phyloP scores from a whole-genome alignment of 2,888 invertebrate genomes.

The Pammene fasciana region DNA sequence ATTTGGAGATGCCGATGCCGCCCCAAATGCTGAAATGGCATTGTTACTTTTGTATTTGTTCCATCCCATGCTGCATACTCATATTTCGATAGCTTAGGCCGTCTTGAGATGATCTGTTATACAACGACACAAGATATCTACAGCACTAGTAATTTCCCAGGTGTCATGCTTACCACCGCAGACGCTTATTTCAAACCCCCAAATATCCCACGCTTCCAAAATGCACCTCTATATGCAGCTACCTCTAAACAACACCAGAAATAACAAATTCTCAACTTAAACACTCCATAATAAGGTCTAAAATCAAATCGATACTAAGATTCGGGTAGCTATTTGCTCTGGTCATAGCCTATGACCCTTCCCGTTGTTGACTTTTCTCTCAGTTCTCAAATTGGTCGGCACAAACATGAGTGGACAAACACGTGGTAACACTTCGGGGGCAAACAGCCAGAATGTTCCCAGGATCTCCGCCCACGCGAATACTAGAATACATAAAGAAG shows the following conservation, averaged over 20 bases:
- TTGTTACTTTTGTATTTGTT: too few species aligned
- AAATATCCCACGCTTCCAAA: slow-evolving; percentile 31
- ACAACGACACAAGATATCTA: too few species aligned
- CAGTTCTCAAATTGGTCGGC: slow-evolving; percentile 39
- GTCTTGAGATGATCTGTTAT: too few species aligned
- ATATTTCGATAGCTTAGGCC: too few species aligned
- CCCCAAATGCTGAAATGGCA: too few species aligned
- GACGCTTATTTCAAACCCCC: background rate
- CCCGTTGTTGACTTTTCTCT: slow-evolving; percentile 39
- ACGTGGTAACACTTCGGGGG: slow-evolving; percentile 29
- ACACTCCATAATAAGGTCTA: background rate
- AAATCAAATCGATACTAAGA: background rate
- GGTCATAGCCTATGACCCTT: slow-evolving; percentile 32
- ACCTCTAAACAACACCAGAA: too few species aligned
- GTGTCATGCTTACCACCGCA: too few species aligned
- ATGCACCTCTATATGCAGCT: background rate
- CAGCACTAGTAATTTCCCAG: too few species aligned
- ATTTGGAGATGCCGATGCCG: too few species aligned
- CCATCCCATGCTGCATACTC: too few species aligned
- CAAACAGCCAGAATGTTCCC: slow-evolving; percentile 35
- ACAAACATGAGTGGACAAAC: slow-evolving; percentile 36
- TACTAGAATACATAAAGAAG: background rate
- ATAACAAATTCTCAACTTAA: background rate
- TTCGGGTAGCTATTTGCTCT: background rate
- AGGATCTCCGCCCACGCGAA: slow-evolving; percentile 34